phyloP scores from a whole-genome alignment of 1,140 invertebrate genomes.

The Drosophila busckii region DNA sequence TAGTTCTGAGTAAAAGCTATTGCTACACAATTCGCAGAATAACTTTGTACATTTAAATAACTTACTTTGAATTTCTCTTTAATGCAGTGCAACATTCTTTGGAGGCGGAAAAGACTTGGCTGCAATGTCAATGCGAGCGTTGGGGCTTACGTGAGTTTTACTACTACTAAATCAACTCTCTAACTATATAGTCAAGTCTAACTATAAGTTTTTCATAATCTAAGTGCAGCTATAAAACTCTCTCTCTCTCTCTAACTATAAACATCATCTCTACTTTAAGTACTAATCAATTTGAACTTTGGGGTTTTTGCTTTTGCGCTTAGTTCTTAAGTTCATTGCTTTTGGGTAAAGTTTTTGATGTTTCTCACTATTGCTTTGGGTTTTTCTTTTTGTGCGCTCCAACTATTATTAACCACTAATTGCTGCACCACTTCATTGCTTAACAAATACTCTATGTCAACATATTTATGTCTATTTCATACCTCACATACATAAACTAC shows the following conservation, averaged over 20 bases:
- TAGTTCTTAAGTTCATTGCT: constrained; percentile 18
- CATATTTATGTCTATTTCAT: constrained; percentile 44
- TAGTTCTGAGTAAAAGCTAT: no score
- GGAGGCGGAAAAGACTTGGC: constrained; percentile 92
- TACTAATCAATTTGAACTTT: constrained; percentile 3
- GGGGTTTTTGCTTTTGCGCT: constrained; percentile 18
- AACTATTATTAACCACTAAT: neutral
- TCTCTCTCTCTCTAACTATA: neutral
- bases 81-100: constrained; percentile 88
- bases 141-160: constrained; percentile 88
- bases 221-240: no score
- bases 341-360: constrained; percentile 16
- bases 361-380: constrained; percentile 16
- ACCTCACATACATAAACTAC: constrained; percentile 22
- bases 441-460: constrained; percentile 18
- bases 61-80: neutral
- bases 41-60: no score
- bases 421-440: constrained; percentile 10
- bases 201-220: constrained; percentile 2
- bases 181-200: constrained; percentile 18
- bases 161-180: constrained; percentile 21
- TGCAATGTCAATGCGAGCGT: constrained; percentile 91
- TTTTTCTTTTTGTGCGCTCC: neutral
- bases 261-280: neutral
- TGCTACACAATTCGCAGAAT: no score